These are phyloP conservation scores for Coturnix japonica DNA, from an alignment of 2,113 vertebrate species.

Conservation along the genomic window DNA sequence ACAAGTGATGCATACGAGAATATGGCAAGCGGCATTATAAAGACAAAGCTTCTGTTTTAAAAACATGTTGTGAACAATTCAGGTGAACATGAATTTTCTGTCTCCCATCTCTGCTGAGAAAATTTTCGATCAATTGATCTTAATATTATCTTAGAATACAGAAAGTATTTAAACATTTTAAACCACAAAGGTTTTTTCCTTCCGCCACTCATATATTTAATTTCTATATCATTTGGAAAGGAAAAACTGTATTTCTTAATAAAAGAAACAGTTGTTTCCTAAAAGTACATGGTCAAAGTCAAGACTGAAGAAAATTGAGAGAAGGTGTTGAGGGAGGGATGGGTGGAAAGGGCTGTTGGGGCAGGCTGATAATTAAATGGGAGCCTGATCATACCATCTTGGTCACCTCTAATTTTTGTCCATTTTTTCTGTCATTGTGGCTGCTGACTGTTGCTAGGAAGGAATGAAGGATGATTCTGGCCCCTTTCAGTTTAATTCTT, in stretches of 20 bases:
- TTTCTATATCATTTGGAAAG: not conserved
- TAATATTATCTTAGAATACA: conserved; percentile 67
- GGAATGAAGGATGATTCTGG: not conserved
- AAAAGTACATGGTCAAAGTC: conserved; percentile 37
- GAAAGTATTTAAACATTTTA: conserved; percentile 61
- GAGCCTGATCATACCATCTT: not conserved
- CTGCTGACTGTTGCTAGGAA: not conserved
- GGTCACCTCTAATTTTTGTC: not conserved
- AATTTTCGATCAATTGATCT: conserved; percentile 68
- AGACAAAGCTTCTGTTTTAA: conserved; percentile 35
- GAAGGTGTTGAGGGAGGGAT: not conserved
- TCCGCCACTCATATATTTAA: not conserved
- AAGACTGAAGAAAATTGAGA: not conserved
- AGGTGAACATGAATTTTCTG: conserved; percentile 70
- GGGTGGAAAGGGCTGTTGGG: not conserved
- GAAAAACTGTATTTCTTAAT: conserved; percentile 11
- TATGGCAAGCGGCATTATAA: not conserved
- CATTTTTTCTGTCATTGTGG: not conserved
- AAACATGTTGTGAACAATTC: not conserved
- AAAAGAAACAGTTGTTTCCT: conserved; percentile 31
- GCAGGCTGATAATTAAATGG: not conserved
- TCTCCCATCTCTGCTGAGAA: conserved; percentile 66
- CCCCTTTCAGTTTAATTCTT: not conserved
- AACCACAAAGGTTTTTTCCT: conserved; percentile 56
- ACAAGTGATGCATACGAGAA: not conserved